Percentiles rank a stretch among this genome's conserved stretches.
Evolutionary conservation across 1,140 invertebrate genomes (phyloP).

Genomic region (Pseudomyrmex concolor): DNA sequence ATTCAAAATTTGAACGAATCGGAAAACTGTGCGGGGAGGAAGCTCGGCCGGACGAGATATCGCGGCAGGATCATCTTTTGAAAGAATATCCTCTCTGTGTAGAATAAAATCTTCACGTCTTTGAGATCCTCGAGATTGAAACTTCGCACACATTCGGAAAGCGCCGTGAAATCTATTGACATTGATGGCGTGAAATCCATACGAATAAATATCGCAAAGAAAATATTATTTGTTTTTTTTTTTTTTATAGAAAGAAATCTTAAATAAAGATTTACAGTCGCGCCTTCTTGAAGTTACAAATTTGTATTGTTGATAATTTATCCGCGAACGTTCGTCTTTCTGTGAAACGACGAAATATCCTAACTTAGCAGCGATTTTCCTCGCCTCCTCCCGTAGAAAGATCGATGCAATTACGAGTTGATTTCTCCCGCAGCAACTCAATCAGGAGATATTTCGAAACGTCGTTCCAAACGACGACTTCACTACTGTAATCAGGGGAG

Average conservation of each 20-base stretch:
- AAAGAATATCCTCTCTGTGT: conserved; percentile 1
- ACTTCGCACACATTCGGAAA: too few relatives aligned
- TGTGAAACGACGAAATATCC: conserved; percentile 16
- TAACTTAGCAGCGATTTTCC: conserved; percentile 23
- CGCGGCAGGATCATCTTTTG: not conserved
- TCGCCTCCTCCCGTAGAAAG: not conserved
- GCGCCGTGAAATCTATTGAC: too few relatives aligned
- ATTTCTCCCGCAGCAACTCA: conserved; percentile 32
- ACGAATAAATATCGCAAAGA: not conserved
- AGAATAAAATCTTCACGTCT: conserved; percentile 19
- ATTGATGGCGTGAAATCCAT: too few relatives aligned
- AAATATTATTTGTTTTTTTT: not conserved
- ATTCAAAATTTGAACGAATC: conserved; percentile 28
- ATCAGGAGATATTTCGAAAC: conserved; percentile 25
- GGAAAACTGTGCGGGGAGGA: not conserved
- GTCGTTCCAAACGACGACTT: conserved; percentile 6
- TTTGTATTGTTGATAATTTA: not conserved
- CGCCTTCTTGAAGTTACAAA: not conserved
- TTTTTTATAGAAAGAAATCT: not conserved
- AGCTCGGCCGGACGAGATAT: too few relatives aligned
- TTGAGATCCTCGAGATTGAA: too few relatives aligned
- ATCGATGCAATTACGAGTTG: conserved; percentile 29
- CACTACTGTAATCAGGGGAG: conserved; percentile 42
- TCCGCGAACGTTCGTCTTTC: conserved; percentile 5
- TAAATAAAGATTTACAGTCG: conserved; percentile 14